A percentile compares a stretch with the other conserved stretches of the same genome.
phyloP scores from a whole-genome alignment of 2,888 invertebrate genomes.

The Pyrrhosoma nymphula region DNA sequence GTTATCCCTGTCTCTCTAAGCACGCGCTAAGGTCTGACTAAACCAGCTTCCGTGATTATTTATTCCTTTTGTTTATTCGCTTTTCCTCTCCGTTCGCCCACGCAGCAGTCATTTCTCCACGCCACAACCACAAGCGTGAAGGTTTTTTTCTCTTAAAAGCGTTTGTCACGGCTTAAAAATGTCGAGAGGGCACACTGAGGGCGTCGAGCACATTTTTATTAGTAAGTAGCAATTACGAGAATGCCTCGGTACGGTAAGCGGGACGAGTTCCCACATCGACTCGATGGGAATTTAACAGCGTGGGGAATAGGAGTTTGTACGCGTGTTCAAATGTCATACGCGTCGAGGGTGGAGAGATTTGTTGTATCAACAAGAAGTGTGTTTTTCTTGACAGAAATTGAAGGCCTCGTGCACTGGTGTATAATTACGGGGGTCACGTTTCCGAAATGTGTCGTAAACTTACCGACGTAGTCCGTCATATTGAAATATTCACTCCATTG shows the following conservation, averaged over 20 bases:
- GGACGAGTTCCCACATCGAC: background rate
- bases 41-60: slow-evolving; percentile 48
- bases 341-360: background rate
- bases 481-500: too few relatives aligned
- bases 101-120: slow-evolving; percentile 11
- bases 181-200: background rate
- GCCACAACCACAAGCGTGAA: background rate
- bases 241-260: background rate
- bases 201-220: slow-evolving; percentile 17
- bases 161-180: slow-evolving; percentile 18
- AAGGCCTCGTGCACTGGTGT: background rate
- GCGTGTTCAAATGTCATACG: slow-evolving; percentile 8
- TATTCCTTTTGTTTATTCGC: slow-evolving; percentile 49
- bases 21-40: slow-evolving; percentile 40
- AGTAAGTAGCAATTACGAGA: slow-evolving; percentile 36
- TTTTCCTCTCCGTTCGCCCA: slow-evolving; percentile 33
- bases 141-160: background rate
- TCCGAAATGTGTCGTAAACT: background rate
- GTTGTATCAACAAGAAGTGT: background rate
- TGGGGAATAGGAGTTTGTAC: background rate
- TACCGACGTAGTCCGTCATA: background rate
- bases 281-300: background rate
- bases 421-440: background rate
- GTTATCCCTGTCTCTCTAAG: slow-evolving; percentile 53
- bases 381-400: background rate